A percentile compares a stretch with the other conserved stretches of the same genome.
Conservation (phyloP, 2,113 vertebrate genomes). For the Phylloscopus trochiloides region DNA sequence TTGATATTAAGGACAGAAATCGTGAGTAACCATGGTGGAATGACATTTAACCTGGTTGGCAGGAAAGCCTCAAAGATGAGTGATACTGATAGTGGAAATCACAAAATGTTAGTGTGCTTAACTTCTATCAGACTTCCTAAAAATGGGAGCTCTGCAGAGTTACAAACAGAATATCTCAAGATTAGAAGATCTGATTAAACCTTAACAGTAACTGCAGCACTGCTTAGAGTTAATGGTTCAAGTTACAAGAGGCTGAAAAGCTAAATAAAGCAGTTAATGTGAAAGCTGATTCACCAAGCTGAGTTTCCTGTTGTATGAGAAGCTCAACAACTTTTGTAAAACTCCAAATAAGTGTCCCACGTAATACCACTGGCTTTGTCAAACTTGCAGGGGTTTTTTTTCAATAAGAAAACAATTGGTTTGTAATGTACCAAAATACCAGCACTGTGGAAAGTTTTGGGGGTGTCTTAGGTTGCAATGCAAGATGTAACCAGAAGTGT, state of each 20-base stretch:
- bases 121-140: neutral
- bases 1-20: neutral
- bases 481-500: neutral
- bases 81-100: neutral
- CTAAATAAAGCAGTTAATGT: neutral
- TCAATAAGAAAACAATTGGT: neutral
- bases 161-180: neutral
- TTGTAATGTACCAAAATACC: neutral
- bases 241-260: neutral
- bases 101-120: neutral
- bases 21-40: rapidly evolving
- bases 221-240: neutral
- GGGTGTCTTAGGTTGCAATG: neutral
- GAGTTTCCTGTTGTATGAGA: neutral
- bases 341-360: neutral
- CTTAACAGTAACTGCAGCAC: neutral
- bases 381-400: neutral
- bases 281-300: neutral
- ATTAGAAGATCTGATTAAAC: neutral
- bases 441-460: neutral
- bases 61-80: neutral
- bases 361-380: neutral
- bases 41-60: neutral
- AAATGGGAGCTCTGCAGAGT: neutral
- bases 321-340: neutral